Base-by-base conservation (phyloP, 2,797 vertebrate genomes). In the Rhynchotus rufescens region DNA sequence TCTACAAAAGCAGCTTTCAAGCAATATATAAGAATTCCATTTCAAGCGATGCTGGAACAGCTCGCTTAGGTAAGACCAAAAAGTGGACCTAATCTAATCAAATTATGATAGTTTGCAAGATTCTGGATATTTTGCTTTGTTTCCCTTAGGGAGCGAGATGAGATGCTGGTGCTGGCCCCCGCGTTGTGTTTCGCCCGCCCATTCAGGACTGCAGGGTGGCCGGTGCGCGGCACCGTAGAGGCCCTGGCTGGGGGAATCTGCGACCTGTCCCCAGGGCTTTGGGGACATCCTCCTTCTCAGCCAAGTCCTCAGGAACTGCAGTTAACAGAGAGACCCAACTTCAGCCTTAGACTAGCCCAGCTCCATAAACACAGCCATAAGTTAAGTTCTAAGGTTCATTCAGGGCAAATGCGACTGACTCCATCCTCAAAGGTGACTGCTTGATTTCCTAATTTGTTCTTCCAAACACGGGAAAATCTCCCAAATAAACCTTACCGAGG, bases 371-470 rank as follows among this genome's bases (percentile, higher is more conserved):
- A 0, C 4, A 30, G 36, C 28, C 36, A 30, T 36, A 76, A 68
- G 21, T 30, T 66, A 76, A 68, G 22, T 30, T 66, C 22, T 16
- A 0, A 0, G 25, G 9, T 65, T 84, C 21, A 10, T 80, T 89
- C 68, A 44, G 32, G 77, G 32, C 38, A 52, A 64, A 69, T 20
- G 22, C 4, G 3, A 45, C 84, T 86, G 81, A 80, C 64, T 92
- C 7, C 3, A 79, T 57, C 38, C 80, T 89, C 34, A 93, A 84
- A 79, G 68, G 71, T 92, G 80, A 49, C 59, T 80, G 4, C 73
- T 92, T 85, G 88, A 57, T 91, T 96, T 96, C 87, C 54, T 79
- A 52, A 72, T 86, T 92, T 90, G 45, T 83, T 93, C 93, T 96
- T 93, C 78, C 69, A 79, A 92, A 80, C 61, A 38, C 30, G 68